Evolutionary conservation across 2,888 invertebrate genomes (phyloP).

Genomic region (Zygothrica quintamaculata): DNA sequence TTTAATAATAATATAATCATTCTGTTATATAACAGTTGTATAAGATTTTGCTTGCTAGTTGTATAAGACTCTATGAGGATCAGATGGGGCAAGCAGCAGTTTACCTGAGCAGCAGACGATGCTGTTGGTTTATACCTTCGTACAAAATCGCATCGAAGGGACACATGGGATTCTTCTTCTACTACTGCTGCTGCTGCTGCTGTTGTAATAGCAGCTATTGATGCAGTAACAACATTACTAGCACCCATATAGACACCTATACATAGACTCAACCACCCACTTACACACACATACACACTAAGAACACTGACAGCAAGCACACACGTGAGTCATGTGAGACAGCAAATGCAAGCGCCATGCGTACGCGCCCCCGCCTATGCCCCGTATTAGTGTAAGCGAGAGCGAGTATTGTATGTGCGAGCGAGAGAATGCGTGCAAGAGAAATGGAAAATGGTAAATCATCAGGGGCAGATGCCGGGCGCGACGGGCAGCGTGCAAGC

Average conservation of each 20-base stretch:
- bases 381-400: conserved; percentile 48
- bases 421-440: conserved; percentile 50
- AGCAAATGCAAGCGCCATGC: conserved; percentile 79
- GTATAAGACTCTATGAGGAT: conserved; percentile 66
- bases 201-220: conserved; percentile 65
- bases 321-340: conserved; percentile 62
- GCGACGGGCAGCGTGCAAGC: conserved; percentile 28
- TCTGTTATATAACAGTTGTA: conserved; percentile 47
- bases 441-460: conserved; percentile 62
- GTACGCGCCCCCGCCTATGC: conserved; percentile 52
- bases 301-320: background rate
- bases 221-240: conserved; percentile 79
- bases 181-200: conserved; percentile 25
- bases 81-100: conserved; percentile 29
- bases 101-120: conserved; percentile 23
- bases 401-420: conserved; percentile 40
- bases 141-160: conserved; percentile 46
- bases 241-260: conserved; percentile 48
- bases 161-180: conserved; percentile 11
- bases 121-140: conserved; percentile 38
- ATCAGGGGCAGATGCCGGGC: conserved; percentile 27
- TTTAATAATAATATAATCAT: conserved; percentile 12
- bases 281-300: conserved; percentile 17
- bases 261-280: conserved; percentile 23
- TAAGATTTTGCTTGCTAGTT: background rate